Conservation (phyloP, 2,113 vertebrate species). For the Columba janthina region DNA sequence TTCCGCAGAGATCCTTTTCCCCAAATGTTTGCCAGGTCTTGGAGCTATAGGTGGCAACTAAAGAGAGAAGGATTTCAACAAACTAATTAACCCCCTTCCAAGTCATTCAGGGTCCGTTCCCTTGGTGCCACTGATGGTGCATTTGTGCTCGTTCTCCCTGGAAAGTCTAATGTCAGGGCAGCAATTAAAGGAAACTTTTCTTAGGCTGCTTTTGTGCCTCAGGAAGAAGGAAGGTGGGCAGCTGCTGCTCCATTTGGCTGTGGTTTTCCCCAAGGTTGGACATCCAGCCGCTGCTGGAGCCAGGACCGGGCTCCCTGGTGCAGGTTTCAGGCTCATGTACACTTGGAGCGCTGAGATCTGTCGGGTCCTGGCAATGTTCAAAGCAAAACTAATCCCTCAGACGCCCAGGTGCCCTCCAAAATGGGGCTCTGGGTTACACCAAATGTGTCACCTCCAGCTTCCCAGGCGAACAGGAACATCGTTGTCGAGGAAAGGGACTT, state of each 20-base stretch:
- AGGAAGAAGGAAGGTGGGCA: not conserved
- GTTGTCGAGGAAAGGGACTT: not conserved
- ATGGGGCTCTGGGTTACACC: not conserved
- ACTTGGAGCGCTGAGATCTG: not conserved
- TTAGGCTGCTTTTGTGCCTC: not conserved
- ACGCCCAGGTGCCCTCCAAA: not conserved
- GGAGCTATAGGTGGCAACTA: not conserved
- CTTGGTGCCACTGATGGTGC: not conserved
- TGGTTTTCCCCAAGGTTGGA: not conserved
- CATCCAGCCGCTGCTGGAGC: not conserved
- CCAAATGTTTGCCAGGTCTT: not conserved
- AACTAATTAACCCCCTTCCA: not conserved
- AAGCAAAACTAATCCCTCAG: not conserved
- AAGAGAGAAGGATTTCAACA: not conserved
- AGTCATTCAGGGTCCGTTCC: not conserved
- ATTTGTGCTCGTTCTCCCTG: conserved; percentile 1
- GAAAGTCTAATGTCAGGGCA: not conserved
- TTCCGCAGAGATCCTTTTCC: not conserved
- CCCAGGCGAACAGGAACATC: not conserved
- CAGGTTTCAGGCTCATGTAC: accelerated
- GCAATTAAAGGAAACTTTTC: not conserved
- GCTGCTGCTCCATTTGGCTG: not conserved
- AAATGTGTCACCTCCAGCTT: not conserved
- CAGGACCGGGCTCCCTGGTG: not conserved
- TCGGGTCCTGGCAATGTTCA: accelerated